A percentile compares a stretch with the other conserved stretches of the same genome.
Conservation (phyloP, 2,797 vertebrate genomes). For the Parotocinclus haroldoi region DNA sequence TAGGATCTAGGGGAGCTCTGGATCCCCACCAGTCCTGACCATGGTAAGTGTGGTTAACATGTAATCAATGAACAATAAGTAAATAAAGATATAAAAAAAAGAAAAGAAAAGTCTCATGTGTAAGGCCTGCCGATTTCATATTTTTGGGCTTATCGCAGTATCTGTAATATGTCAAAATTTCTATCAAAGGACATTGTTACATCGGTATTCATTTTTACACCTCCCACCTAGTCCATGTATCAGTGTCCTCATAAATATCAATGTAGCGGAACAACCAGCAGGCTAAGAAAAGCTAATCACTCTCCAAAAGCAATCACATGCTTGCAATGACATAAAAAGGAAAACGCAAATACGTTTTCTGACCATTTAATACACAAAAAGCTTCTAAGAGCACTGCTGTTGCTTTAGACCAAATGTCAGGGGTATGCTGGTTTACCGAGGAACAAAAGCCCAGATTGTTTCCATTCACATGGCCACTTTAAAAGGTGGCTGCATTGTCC, state of each 20-base stretch:
- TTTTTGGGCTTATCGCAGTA: background rate
- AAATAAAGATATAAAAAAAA: too few species aligned
- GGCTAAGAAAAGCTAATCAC: conserved; percentile 34
- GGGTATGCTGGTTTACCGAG: conserved; percentile 49
- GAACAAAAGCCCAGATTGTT: conserved; percentile 59
- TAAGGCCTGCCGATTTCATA: too few species aligned
- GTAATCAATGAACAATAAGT: too few species aligned
- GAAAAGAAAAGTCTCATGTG: too few species aligned
- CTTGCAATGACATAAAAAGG: conserved; percentile 54
- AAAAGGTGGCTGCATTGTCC: conserved; percentile 61
- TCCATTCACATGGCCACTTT: conserved; percentile 70
- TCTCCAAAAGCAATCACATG: conserved; percentile 52
- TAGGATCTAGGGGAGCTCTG: too few species aligned
- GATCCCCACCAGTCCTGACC: too few species aligned
- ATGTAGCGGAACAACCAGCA: conserved; percentile 26
- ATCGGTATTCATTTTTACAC: background rate
- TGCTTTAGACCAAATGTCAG: conserved; percentile 47
- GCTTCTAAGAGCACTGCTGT: conserved; percentile 18
- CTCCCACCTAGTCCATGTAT: background rate
- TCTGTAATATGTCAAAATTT: background rate
- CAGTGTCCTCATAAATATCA: conserved; percentile 41
- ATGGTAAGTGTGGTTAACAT: too few species aligned
- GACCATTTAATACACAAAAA: conserved; percentile 30
- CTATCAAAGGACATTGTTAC: background rate
- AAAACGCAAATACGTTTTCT: conserved; percentile 51